A percentile compares a stretch with the other conserved stretches of the same genome.
These are phyloP conservation scores for Pogonus chalceus DNA, from an alignment of 1,140 invertebrate species.

Conservation along the genomic window DNA sequence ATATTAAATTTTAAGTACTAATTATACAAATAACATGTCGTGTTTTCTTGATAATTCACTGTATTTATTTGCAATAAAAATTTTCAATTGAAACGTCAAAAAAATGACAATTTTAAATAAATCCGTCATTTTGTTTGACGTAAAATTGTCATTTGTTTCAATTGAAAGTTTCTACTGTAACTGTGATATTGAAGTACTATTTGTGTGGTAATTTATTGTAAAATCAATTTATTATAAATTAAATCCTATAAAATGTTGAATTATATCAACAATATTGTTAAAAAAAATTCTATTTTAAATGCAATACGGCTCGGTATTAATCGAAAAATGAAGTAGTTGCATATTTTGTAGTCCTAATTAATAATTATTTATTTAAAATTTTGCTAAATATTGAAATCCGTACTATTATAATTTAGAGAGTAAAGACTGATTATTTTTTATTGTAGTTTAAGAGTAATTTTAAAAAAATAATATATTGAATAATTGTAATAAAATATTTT, in stretches of 20 bases:
- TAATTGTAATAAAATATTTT: background rate
- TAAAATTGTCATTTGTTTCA: background rate
- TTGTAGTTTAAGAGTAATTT: slow-evolving; percentile 1
- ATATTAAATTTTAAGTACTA: too few species aligned
- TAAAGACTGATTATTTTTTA: background rate
- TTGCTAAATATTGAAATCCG: background rate
- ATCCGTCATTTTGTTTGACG: background rate
- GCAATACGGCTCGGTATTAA: background rate
- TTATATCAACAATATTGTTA: background rate
- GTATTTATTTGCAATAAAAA: slow-evolving; percentile 3
- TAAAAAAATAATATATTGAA: background rate
- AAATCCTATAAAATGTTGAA: background rate
- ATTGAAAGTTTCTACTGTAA: slow-evolving; percentile 5
- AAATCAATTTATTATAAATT: background rate
- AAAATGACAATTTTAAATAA: background rate
- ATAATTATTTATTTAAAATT: background rate
- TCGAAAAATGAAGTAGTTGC: background rate
- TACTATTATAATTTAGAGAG: background rate
- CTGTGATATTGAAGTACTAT: slow-evolving; percentile 5
- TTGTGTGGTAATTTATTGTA: background rate
- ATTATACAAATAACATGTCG: too few species aligned
- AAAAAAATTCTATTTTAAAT: background rate
- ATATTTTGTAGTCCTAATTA: background rate
- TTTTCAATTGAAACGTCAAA: background rate
- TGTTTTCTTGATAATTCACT: too few species aligned